Percentiles rank a stretch among this genome's conserved stretches.
These are phyloP conservation scores for Hemicentrotus pulcherrimus DNA, from an alignment of 35 echinoderm and acorn worm species.

Conservation along the genomic window DNA sequence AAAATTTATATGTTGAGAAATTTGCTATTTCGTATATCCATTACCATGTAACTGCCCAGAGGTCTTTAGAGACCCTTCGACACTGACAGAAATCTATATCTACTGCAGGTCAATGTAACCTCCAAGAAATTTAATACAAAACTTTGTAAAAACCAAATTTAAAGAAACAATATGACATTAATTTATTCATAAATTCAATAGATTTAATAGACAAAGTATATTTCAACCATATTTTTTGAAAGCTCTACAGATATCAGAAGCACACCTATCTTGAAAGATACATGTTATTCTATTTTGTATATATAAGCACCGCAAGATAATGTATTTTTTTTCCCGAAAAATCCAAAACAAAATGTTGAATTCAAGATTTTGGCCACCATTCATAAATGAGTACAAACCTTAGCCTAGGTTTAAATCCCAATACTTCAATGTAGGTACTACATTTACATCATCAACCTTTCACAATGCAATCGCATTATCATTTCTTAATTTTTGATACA, in stretches of 20 bases:
- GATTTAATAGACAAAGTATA: not conserved
- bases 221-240: not conserved
- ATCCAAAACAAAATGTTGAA: not conserved
- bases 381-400: no score
- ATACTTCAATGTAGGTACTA: no score
- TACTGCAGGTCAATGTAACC: not conserved
- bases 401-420: no score
- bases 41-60: not conserved
- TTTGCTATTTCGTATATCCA: not conserved
- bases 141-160: not conserved
- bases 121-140: not conserved
- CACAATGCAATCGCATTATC: no score
- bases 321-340: not conserved
- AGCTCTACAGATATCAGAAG: not conserved
- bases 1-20: not conserved
- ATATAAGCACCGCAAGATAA: not conserved
- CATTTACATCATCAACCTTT: no score
- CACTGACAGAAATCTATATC: not conserved
- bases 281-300: not conserved
- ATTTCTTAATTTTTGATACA: no score
- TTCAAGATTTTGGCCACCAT: not conserved
- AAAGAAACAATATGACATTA: not conserved
- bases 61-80: not conserved
- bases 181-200: not conserved
- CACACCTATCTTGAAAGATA: not conserved